These are phyloP conservation scores for Pharmacophagus antenor DNA, from an alignment of 2,888 invertebrate species.

Conservation along the genomic window DNA sequence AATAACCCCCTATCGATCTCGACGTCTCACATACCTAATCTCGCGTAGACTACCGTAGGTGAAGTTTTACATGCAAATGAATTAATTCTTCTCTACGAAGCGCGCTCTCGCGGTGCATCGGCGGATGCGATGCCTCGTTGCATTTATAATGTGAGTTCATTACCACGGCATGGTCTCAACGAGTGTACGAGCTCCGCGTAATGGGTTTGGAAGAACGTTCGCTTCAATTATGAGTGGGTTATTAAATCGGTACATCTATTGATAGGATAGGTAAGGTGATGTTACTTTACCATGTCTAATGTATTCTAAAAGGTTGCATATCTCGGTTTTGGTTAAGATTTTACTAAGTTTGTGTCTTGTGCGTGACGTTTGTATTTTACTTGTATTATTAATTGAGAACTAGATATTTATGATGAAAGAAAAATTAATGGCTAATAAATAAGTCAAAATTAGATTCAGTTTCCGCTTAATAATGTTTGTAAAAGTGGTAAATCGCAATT, in stretches of 20 bases:
- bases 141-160: slow-evolving; percentile 80
- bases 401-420: too few relatives aligned
- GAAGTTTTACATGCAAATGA: slow-evolving; percentile 80
- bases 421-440: too few relatives aligned
- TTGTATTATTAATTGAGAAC: too few relatives aligned
- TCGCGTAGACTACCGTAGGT: slow-evolving; percentile 59
- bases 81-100: slow-evolving; percentile 76
- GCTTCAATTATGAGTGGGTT: slow-evolving; percentile 75
- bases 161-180: slow-evolving; percentile 62
- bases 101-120: slow-evolving; percentile 63
- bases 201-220: slow-evolving; percentile 76
- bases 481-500: too few relatives aligned
- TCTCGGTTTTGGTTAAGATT: too few relatives aligned
- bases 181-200: slow-evolving; percentile 61
- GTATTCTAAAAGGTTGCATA: not conserved
- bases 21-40: slow-evolving; percentile 56
- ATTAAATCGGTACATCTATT: slow-evolving; percentile 67
- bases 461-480: too few relatives aligned
- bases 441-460: too few relatives aligned
- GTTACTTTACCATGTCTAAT: not conserved
- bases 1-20: slow-evolving; percentile 44
- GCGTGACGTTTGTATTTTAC: too few relatives aligned
- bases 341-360: too few relatives aligned
- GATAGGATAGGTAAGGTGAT: slow-evolving; percentile 36
- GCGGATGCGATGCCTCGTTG: slow-evolving; percentile 71